phyloP scores from a whole-genome alignment of 2,888 invertebrate genomes.

The Leptinotarsa rubiginosa region DNA sequence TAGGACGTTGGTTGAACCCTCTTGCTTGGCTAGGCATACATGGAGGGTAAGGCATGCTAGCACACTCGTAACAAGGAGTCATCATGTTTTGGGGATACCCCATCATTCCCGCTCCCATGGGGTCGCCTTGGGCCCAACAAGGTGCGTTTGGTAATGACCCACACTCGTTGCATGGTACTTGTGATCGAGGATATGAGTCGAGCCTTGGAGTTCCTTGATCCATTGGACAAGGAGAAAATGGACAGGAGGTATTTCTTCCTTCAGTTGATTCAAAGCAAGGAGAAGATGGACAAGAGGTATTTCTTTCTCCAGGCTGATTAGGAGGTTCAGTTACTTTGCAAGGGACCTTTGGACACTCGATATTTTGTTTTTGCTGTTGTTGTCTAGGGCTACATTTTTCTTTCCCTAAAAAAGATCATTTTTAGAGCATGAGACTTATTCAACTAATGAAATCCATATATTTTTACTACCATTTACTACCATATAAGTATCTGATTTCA shows the following conservation, averaged over 20 bases:
- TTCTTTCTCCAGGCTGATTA: neutral
- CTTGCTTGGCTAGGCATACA: conserved; percentile 25
- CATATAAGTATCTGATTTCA: too few species aligned
- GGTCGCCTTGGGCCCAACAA: conserved; percentile 30
- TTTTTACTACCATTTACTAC: too few species aligned
- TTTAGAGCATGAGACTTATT: too few species aligned
- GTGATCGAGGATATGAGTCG: neutral
- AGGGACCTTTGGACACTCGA: conserved; percentile 1
- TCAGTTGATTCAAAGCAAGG: conserved; percentile 27
- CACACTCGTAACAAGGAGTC: conserved; percentile 52
- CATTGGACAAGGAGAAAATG: conserved; percentile 37
- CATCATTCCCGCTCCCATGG: conserved; percentile 25
- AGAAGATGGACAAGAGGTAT: conserved; percentile 33
- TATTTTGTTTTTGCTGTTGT: conserved; percentile 20
- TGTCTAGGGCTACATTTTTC: conserved; percentile 12
- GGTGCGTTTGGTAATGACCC: conserved; percentile 36
- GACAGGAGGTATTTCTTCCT: conserved; percentile 28
- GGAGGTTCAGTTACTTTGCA: conserved; percentile 5
- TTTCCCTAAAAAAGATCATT: conserved; percentile 17
- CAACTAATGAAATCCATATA: too few species aligned
- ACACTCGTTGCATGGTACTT: conserved; percentile 53
- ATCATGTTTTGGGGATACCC: neutral
- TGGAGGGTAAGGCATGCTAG: conserved; percentile 42
- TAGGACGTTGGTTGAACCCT: conserved; percentile 1
- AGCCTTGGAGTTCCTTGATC: conserved; percentile 7